Evolutionary conservation across 2,797 vertebrate genomes (phyloP).

Genomic region (Xiphorhynchus erythropygius): DNA sequence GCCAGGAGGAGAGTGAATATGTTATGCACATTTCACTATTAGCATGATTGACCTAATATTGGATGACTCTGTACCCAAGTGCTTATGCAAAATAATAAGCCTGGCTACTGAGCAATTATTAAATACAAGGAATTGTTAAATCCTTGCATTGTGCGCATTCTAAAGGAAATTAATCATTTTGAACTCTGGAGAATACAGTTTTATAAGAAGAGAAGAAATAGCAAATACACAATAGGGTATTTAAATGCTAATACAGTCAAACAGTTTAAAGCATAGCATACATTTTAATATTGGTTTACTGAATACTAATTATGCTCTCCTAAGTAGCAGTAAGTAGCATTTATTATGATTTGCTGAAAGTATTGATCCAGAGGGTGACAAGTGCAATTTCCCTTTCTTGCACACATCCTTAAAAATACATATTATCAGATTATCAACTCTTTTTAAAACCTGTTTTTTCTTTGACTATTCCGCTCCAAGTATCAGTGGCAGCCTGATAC

Average conservation of each 20-base stretch:
- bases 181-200: constrained; percentile 69
- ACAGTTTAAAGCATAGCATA: constrained; percentile 67
- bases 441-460: constrained; percentile 9
- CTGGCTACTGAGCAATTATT: constrained; percentile 72
- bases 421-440: constrained; percentile 35
- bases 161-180: constrained; percentile 77
- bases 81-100: constrained; percentile 62
- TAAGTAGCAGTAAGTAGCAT: constrained; percentile 66
- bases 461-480: not conserved
- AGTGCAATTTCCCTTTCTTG: constrained; percentile 13
- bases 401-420: constrained; percentile 40
- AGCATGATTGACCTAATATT: constrained; percentile 34
- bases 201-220: constrained; percentile 68
- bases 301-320: constrained; percentile 69
- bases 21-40: not conserved
- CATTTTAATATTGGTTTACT: constrained; percentile 71
- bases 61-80: not conserved
- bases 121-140: constrained; percentile 73
- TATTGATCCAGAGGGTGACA: constrained; percentile 67
- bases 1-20: not conserved
- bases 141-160: constrained; percentile 68
- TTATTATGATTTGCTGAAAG: constrained; percentile 67
- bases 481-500: not conserved
- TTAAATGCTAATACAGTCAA: constrained; percentile 74
- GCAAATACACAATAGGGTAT: constrained; percentile 72